A percentile compares a stretch with the other conserved stretches of the same genome.
Evolutionary conservation across 2,113 vertebrate genomes (phyloP).

Genomic region (Psophia crepitans): DNA sequence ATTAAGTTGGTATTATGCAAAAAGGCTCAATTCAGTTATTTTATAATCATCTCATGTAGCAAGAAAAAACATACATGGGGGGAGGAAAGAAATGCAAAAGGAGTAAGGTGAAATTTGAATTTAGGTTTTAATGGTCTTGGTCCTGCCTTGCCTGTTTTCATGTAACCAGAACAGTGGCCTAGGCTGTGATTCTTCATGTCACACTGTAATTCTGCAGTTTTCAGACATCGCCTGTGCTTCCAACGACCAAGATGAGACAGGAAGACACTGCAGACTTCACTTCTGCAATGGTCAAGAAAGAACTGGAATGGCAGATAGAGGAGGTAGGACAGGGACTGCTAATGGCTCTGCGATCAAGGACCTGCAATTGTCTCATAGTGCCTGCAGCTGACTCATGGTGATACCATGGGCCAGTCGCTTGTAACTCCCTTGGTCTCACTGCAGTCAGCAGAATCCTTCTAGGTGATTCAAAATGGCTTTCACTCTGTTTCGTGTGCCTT

Average conservation of each 20-base stretch:
- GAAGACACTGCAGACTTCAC: not conserved
- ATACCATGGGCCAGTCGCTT: accelerated
- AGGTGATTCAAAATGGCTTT: not conserved
- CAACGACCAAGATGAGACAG: not conserved
- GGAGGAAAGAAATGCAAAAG: not conserved
- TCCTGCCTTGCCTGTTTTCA: not conserved
- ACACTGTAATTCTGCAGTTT: not conserved
- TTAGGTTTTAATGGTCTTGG: not conserved
- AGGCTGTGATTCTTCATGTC: not conserved
- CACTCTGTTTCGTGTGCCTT: not conserved
- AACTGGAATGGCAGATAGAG: not conserved
- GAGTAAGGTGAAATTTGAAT: not conserved
- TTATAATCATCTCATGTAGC: not conserved
- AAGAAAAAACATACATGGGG: not conserved
- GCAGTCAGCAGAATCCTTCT: not conserved
- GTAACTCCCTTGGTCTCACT: not conserved
- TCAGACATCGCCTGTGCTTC: not conserved
- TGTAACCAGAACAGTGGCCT: not conserved
- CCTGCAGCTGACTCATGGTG: not conserved
- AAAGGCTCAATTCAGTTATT: not conserved
- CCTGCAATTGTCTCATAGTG: not conserved
- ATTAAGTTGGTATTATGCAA: not conserved
- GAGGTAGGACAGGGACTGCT: not conserved
- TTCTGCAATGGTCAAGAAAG: not conserved
- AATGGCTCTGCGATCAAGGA: not conserved